Conservation (phyloP, 1,140 invertebrate genomes). For the Hyles euphorbiae region DNA sequence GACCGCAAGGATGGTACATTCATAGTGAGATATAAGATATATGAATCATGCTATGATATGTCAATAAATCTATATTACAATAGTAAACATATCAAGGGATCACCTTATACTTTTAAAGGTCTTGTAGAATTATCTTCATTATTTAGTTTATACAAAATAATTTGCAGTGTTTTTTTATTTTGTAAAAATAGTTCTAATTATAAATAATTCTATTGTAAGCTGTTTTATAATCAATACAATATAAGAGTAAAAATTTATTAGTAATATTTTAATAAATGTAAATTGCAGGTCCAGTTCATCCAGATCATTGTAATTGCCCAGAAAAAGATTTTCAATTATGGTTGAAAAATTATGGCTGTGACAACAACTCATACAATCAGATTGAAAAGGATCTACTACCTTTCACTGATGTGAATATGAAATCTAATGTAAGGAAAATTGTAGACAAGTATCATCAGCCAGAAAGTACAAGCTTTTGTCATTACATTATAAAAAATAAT, state of each 20-base stretch:
- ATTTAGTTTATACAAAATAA: too few species aligned
- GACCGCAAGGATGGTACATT: slow-evolving; percentile 90
- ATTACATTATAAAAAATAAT: slow-evolving; percentile 92
- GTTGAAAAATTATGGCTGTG: slow-evolving; percentile 83
- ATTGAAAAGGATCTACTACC: slow-evolving; percentile 84
- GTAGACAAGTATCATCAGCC: slow-evolving; percentile 81
- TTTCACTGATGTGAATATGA: slow-evolving; percentile 86
- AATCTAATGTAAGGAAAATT: slow-evolving; percentile 79
- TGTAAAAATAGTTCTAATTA: too few species aligned
- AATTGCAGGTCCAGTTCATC: slow-evolving; percentile 80
- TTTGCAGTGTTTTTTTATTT: too few species aligned
- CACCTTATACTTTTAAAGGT: slow-evolving; percentile 81
- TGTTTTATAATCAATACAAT: too few species aligned
- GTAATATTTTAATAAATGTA: too few species aligned
- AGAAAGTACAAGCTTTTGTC: slow-evolving; percentile 89
- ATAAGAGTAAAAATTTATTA: too few species aligned
- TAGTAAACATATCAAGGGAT: slow-evolving; percentile 79
- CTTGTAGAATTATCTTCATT: neutral
- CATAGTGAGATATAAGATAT: slow-evolving; percentile 89
- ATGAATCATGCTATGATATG: slow-evolving; percentile 84
- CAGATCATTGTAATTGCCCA: slow-evolving; percentile 93
- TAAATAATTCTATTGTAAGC: too few species aligned
- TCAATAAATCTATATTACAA: slow-evolving; percentile 83
- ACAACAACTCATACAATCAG: slow-evolving; percentile 77
- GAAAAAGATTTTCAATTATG: slow-evolving; percentile 79